Conservation (phyloP, 1,140 invertebrate genomes). For the honey bee (Apis mellifera) region DNA sequence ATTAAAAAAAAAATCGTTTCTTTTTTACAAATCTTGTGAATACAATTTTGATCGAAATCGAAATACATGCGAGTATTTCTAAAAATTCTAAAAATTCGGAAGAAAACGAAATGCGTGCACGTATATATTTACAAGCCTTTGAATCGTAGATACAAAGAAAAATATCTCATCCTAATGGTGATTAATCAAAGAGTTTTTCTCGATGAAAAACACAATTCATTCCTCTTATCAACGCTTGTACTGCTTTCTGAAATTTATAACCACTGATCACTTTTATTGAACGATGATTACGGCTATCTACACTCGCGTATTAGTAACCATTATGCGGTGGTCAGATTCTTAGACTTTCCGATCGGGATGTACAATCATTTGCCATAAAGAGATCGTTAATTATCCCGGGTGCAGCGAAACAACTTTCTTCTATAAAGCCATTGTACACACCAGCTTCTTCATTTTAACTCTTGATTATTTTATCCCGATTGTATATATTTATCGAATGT, state of each 20-base stretch:
- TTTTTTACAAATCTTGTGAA: too few species aligned
- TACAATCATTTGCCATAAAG: background rate
- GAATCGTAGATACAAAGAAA: background rate
- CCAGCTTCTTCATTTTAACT: background rate
- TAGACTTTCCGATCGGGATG: constrained; percentile 1
- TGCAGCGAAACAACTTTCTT: background rate
- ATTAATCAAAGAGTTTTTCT: constrained; percentile 32
- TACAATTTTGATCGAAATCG: too few species aligned
- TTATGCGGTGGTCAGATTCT: constrained; percentile 1
- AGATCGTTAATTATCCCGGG: background rate
- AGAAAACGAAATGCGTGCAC: too few species aligned
- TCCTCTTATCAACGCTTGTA: background rate
- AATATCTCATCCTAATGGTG: background rate
- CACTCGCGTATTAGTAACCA: background rate
- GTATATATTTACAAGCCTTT: background rate
- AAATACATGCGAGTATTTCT: too few species aligned
- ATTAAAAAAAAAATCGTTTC: background rate
- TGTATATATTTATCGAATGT: background rate
- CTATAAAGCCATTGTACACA: background rate
- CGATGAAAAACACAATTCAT: constrained; percentile 9
- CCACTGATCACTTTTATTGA: constrained; percentile 20
- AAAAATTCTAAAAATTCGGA: too few species aligned
- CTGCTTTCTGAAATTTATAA: constrained; percentile 12
- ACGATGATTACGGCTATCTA: constrained; percentile 29
- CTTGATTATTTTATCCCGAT: too few species aligned